phyloP scores from a whole-genome alignment of 1,140 invertebrate genomes.

The Pseudomyrmex flavicornis region DNA sequence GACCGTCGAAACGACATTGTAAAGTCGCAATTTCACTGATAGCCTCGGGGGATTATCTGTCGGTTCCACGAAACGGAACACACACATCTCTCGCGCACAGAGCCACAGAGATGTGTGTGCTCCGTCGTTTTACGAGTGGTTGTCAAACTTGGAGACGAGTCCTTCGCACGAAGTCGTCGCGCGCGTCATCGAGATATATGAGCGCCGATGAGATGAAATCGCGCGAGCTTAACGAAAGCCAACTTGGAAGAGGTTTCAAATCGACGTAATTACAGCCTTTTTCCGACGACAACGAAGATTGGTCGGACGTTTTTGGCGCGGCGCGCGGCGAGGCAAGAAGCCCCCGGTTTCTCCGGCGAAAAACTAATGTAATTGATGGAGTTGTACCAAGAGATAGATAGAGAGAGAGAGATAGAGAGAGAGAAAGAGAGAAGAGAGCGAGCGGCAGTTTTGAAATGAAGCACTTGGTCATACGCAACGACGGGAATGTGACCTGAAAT shows the following conservation, averaged over 20 bases:
- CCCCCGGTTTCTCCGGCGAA: slow-evolving; percentile 20
- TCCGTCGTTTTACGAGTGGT: slow-evolving; percentile 1
- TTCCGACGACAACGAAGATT: slow-evolving; percentile 37
- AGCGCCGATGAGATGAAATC: slow-evolving; percentile 37
- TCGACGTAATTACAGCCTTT: slow-evolving; percentile 74
- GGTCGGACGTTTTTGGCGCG: slow-evolving; percentile 18
- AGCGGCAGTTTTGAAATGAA: slow-evolving; percentile 65
- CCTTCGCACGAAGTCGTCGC: slow-evolving; percentile 17
- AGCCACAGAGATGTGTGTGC: not conserved
- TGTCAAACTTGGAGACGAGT: slow-evolving; percentile 28
- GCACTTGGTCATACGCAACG: slow-evolving; percentile 60
- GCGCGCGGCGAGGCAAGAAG: slow-evolving; percentile 33
- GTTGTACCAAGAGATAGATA: slow-evolving; percentile 48
- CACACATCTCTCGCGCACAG: too few species aligned
- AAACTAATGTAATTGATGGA: slow-evolving; percentile 74
- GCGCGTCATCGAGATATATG: slow-evolving; percentile 36
- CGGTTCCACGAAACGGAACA: not conserved
- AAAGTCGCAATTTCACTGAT: slow-evolving; percentile 30
- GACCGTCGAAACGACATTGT: not conserved
- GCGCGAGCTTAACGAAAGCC: slow-evolving; percentile 58
- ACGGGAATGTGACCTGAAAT: slow-evolving; percentile 40
- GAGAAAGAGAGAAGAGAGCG: slow-evolving; percentile 55
- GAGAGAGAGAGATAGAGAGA: slow-evolving; percentile 63
- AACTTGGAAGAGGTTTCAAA: slow-evolving; percentile 60
- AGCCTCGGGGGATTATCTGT: not conserved